Evolutionary conservation across 2,113 vertebrate genomes (phyloP).

Genomic region (Anoura caudifer): DNA sequence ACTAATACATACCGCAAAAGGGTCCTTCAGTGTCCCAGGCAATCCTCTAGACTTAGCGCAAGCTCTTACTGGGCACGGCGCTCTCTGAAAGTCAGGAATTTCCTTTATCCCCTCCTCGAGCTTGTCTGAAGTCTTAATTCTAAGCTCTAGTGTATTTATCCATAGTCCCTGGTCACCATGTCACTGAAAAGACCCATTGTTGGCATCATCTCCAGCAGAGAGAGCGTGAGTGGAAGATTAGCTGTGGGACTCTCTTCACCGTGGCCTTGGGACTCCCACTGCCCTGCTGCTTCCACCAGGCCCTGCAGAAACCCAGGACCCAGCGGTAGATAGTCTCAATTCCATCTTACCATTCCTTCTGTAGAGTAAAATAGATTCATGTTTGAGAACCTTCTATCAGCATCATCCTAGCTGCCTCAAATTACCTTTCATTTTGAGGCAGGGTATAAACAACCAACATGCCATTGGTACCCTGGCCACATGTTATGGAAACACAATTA

Average conservation of each 20-base stretch:
- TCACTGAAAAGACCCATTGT: not conserved
- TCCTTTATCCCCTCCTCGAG: not conserved
- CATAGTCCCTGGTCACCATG: accelerated
- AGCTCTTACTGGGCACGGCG: not conserved
- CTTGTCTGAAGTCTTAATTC: not conserved
- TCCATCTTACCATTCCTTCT: not conserved
- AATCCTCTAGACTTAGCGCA: not conserved
- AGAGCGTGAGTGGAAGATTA: too few relatives aligned
- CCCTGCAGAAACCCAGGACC: not conserved
- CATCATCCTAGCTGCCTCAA: not conserved
- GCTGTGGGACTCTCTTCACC: not conserved
- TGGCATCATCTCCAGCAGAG: accelerated
- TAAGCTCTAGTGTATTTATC: not conserved
- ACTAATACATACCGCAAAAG: not conserved
- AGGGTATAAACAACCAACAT: not conserved
- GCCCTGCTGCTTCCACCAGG: not conserved
- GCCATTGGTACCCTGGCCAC: not conserved
- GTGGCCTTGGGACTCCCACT: not conserved
- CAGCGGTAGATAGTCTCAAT: not conserved
- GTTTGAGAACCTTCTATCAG: not conserved
- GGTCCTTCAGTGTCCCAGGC: not conserved
- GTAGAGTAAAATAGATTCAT: not conserved
- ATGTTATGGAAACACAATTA: not conserved
- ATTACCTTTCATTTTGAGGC: not conserved
- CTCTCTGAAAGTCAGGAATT: not conserved